Evolutionary conservation across 1,140 invertebrate genomes (phyloP).

Genomic region (Brachionus rubens): DNA sequence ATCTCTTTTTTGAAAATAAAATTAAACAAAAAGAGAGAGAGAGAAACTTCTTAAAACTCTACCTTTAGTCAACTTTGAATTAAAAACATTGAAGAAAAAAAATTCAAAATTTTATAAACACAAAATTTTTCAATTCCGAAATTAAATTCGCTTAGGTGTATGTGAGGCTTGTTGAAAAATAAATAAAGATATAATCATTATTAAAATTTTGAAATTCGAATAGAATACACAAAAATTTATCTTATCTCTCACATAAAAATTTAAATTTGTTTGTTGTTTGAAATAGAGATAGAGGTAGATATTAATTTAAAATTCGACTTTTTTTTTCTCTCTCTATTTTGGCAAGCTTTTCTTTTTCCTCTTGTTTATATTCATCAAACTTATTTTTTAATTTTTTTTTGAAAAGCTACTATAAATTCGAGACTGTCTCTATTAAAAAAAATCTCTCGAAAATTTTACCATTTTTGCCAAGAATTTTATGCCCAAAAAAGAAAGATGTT

Average conservation of each 20-base stretch:
- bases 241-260: slow-evolving; percentile 6
- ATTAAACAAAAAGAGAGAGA: slow-evolving; percentile 21
- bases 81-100: slow-evolving; percentile 22
- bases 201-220: neutral
- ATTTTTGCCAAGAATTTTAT: neutral
- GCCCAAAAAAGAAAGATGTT: neutral
- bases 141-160: too few species aligned
- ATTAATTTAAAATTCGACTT: neutral
- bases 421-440: slow-evolving; percentile 22
- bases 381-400: too few species aligned
- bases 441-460: neutral
- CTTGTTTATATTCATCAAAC: slow-evolving; percentile 24
- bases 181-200: slow-evolving; percentile 19
- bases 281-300: slow-evolving; percentile 20
- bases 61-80: slow-evolving; percentile 6
- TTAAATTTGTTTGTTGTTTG: slow-evolving; percentile 38
- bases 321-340: neutral
- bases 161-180: slow-evolving; percentile 41
- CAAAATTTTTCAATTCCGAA: neutral
- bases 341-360: slow-evolving; percentile 8
- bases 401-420: slow-evolving; percentile 9
- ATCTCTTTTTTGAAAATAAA: slow-evolving; percentile 32
- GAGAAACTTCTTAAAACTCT: neutral
- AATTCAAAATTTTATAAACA: slow-evolving; percentile 8
- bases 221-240: slow-evolving; percentile 34